Evolutionary conservation across 2,888 invertebrate species (phyloP).

Genomic region (Chydorus sphaericus): DNA sequence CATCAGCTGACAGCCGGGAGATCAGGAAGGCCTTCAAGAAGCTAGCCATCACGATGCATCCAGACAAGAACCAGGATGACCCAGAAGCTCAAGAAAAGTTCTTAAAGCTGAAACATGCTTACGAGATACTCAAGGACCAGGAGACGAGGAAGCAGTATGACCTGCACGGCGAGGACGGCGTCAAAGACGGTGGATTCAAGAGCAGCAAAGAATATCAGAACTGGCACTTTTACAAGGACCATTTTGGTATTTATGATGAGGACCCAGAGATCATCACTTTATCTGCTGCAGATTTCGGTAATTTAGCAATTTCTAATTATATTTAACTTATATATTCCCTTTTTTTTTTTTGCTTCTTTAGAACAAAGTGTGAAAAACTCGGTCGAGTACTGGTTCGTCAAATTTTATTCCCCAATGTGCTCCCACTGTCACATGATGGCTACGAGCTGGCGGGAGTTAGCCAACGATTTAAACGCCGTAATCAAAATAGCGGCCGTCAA

Average conservation of each 20-base stretch:
- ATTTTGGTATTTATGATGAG: constrained; percentile 74
- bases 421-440: constrained; percentile 70
- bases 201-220: constrained; percentile 55
- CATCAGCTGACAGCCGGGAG: constrained; percentile 49
- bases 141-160: constrained; percentile 64
- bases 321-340: neutral
- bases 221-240: constrained; percentile 61
- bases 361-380: constrained; percentile 38
- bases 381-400: constrained; percentile 64
- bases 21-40: constrained; percentile 65
- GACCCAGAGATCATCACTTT: constrained; percentile 66
- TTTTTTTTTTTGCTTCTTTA: constrained; percentile 27
- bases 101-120: constrained; percentile 62
- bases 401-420: constrained; percentile 76
- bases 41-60: constrained; percentile 54
- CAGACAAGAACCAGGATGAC: constrained; percentile 55
- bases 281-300: constrained; percentile 57
- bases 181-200: constrained; percentile 38
- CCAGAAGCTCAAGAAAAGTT: constrained; percentile 58
- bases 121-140: constrained; percentile 72
- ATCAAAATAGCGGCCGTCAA: constrained; percentile 70
- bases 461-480: constrained; percentile 59
- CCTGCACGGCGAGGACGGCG: constrained; percentile 55
- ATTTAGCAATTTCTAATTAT: constrained; percentile 28
- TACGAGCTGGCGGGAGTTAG: constrained; percentile 65